Percentiles rank a stretch among this genome's conserved stretches.
These are phyloP conservation scores for Aethina tumida DNA, from an alignment of 1,140 invertebrate species.

Conservation along the genomic window DNA sequence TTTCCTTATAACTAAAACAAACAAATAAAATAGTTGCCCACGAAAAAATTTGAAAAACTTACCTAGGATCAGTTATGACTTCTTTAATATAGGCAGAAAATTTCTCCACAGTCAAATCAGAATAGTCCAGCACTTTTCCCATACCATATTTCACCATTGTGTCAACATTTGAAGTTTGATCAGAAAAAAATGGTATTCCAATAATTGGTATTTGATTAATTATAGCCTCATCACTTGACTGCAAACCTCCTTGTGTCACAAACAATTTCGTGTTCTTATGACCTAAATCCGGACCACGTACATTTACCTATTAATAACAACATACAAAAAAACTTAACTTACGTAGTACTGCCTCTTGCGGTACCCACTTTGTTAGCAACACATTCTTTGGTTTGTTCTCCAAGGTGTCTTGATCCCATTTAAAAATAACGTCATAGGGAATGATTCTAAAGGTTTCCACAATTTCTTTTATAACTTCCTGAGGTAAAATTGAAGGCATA, in stretches of 20 bases:
- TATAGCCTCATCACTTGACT: slow-evolving; percentile 40
- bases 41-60: neutral
- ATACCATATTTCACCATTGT: slow-evolving; percentile 24
- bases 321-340: slow-evolving; percentile 11
- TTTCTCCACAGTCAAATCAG: slow-evolving; percentile 12
- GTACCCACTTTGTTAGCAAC: slow-evolving; percentile 40
- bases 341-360: slow-evolving; percentile 42
- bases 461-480: slow-evolving; percentile 32
- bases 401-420: slow-evolving; percentile 37
- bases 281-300: slow-evolving; percentile 19
- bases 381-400: slow-evolving; percentile 38
- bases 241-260: slow-evolving; percentile 42
- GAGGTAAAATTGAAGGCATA: slow-evolving; percentile 34
- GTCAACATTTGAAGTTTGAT: slow-evolving; percentile 31
- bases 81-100: slow-evolving; percentile 13
- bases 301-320: neutral
- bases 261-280: slow-evolving; percentile 38
- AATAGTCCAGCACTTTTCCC: slow-evolving; percentile 23
- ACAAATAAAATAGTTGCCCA: neutral
- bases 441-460: slow-evolving; percentile 38
- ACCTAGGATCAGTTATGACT: slow-evolving; percentile 16
- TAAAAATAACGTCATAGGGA: slow-evolving; percentile 44
- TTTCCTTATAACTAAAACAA: slow-evolving; percentile 32
- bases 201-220: slow-evolving; percentile 42
- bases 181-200: slow-evolving; percentile 34